phyloP scores from a whole-genome alignment of 2,888 invertebrate genomes.

The Pyrgus malvae region DNA sequence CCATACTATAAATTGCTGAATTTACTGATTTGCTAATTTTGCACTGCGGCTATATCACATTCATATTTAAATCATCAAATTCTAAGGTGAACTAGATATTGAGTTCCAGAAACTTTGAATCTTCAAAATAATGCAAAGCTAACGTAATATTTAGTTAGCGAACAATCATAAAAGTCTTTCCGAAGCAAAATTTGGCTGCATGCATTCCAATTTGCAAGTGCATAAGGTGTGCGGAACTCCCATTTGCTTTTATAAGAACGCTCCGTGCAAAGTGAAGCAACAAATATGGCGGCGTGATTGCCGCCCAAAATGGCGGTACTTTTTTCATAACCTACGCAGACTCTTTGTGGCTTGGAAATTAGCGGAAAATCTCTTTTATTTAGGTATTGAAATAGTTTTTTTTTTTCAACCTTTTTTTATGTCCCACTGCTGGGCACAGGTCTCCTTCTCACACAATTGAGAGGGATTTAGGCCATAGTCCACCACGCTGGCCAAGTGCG shows the following conservation, averaged over 20 bases:
- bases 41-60: too few relatives aligned
- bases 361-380: slow-evolving; percentile 24
- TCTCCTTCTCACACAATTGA: too few relatives aligned
- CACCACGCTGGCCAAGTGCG: too few relatives aligned
- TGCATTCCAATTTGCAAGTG: slow-evolving; percentile 17
- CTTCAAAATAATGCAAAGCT: neutral
- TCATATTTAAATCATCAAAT: too few relatives aligned
- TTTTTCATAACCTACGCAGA: slow-evolving; percentile 71
- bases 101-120: too few relatives aligned
- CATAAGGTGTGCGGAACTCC: slow-evolving; percentile 11
- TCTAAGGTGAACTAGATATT: too few relatives aligned
- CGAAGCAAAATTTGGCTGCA: slow-evolving; percentile 8
- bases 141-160: neutral
- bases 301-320: slow-evolving; percentile 57
- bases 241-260: slow-evolving; percentile 15
- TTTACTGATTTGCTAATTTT: too few relatives aligned
- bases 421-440: too few relatives aligned
- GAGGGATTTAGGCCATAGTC: too few relatives aligned
- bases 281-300: slow-evolving; percentile 50
- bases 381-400: neutral
- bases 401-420: too few relatives aligned
- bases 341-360: slow-evolving; percentile 42
- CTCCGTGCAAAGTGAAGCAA: slow-evolving; percentile 43
- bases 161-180: slow-evolving; percentile 14
- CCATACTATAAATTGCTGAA: too few relatives aligned